Evolutionary conservation across 2,888 invertebrate genomes (phyloP).

Genomic region (Pseudolycoriella hygida): DNA sequence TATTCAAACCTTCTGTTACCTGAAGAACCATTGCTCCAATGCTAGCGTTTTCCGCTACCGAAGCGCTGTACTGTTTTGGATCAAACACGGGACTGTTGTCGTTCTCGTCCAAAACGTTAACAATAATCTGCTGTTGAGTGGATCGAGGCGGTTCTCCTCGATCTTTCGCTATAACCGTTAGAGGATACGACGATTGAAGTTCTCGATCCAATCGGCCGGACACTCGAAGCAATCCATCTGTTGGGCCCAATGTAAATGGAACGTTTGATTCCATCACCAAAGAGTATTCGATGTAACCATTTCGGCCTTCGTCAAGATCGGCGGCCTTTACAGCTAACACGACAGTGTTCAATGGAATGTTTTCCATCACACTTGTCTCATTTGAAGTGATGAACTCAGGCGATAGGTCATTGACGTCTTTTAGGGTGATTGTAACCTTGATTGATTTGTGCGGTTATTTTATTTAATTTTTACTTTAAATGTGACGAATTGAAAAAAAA

Average conservation of each 20-base stretch:
- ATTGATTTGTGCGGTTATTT: neutral
- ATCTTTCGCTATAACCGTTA: slow-evolving; percentile 70
- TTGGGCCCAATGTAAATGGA: slow-evolving; percentile 68
- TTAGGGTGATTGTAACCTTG: slow-evolving; percentile 71
- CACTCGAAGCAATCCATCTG: slow-evolving; percentile 73
- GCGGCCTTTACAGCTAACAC: slow-evolving; percentile 78
- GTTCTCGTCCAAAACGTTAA: slow-evolving; percentile 71
- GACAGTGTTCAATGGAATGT: slow-evolving; percentile 69
- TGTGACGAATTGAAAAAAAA: no score
- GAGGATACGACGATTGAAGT: slow-evolving; percentile 50
- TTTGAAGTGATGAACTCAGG: slow-evolving; percentile 71
- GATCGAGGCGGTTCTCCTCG: slow-evolving; percentile 67
- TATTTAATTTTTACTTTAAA: no score
- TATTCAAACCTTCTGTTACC: slow-evolving; percentile 29
- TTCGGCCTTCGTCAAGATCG: slow-evolving; percentile 79
- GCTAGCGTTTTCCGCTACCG: slow-evolving; percentile 83
- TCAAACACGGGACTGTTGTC: slow-evolving; percentile 82
- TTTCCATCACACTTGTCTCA: slow-evolving; percentile 64
- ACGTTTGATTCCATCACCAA: slow-evolving; percentile 46
- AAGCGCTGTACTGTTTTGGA: slow-evolving; percentile 76
- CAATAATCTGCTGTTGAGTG: slow-evolving; percentile 47
- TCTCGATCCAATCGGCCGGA: slow-evolving; percentile 78
- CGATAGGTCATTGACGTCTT: slow-evolving; percentile 84
- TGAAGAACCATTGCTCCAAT: slow-evolving; percentile 81
- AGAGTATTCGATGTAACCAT: slow-evolving; percentile 78